Evolutionary conservation across 2,113 vertebrate genomes (phyloP), one percentile per base, ranked within the genome.

Genomic region (Corythaeola cristata): DNA sequence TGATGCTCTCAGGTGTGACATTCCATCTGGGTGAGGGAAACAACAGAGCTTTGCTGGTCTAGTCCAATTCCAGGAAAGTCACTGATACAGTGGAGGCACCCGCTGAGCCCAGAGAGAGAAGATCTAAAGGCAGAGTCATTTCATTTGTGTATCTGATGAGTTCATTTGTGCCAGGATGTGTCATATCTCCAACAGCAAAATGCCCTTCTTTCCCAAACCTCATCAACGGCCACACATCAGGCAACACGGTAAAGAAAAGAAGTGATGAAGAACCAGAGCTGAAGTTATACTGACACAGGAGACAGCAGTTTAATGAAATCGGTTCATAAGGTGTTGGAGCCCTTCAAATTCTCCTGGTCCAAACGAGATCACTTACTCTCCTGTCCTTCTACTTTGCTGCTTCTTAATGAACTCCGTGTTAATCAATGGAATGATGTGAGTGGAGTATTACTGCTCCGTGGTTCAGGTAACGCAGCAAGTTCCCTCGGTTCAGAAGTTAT

Each of bases 1-100:
- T 80, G 81, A 59, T 87, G 96, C 88, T 94, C 72, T 88, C 95
- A 91, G 90, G 90, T 96, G 80, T 7, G 15, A 30, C 56, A 32
- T 58, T 68, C 90, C 78, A 88, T 56, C 71, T 82, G 94, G 81
- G 80, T 41, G 77, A 93, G 72, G 68, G 64, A 88, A 85, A 94
- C 92, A 93, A 55, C 78, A 90, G 83, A 60, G 47, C 60, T 81
- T 30, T 35, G 21, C 58, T 15, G 55, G 81, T 23, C 15, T 69
- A 69, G 8, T 56, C 59, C 50, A 3, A 1, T 39, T 52, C 87
- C 82, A 35, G 68, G 55, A 3, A 62, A 79, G 62, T n/a, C 24
- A 10, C 47, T 15, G 75, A 12, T 5, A 33, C 2, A 4, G 24
- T 12, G 15, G 39, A 78, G 66, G 30, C 12, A 35, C 60, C 4